Evolutionary conservation across 2,113 vertebrate genomes (phyloP), one percentile per base, ranked within the genome.

Genomic region (Percina caprodes): DNA sequence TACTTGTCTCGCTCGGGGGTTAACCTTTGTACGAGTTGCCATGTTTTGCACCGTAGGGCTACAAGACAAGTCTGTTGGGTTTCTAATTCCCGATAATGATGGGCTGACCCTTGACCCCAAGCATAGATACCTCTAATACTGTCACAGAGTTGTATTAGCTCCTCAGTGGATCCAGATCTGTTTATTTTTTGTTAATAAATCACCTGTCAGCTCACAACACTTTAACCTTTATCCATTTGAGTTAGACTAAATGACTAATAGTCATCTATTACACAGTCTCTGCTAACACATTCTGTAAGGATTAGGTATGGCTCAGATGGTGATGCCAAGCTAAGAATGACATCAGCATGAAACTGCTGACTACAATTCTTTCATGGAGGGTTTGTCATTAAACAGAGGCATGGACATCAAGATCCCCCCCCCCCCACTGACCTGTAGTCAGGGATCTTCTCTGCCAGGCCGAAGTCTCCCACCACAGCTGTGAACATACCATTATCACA

Each of bases 381-480:
- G 2, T 3, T 52, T n/a, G 42, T 30, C 59, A 1, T 26, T n/a
- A 24, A 84, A 23, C 2, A 68, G 11, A 69, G 18, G 21, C 24
- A 54, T 54, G 55, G 0, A 33, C 12, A 39, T 10, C 21, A 35
- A 12, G 15, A 54, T 48, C 1, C 11, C 58, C 69, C 48, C 30
- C 7, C 10, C 3, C 33, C 2, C 42, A 87, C 89, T 55, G n/a
- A 99, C 97, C 97, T 97, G 93, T 97, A 97, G 52, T 95, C 96
- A 5, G 98, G 98, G 77, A 99, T 99, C 94, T 98, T 99, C 93
- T 99, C 98, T 0, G 98, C 97, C 92, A 99, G 95, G 59, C 98
- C 98, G 0, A 99, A 99, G 92, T 99, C 98, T 35, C 96, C 97
- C 74, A 99, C 97, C 15, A 99, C 97, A 26, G 95, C 97, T 0